phyloP scores from a whole-genome alignment of 2,888 invertebrate genomes.

The Dendrolimus pini region DNA sequence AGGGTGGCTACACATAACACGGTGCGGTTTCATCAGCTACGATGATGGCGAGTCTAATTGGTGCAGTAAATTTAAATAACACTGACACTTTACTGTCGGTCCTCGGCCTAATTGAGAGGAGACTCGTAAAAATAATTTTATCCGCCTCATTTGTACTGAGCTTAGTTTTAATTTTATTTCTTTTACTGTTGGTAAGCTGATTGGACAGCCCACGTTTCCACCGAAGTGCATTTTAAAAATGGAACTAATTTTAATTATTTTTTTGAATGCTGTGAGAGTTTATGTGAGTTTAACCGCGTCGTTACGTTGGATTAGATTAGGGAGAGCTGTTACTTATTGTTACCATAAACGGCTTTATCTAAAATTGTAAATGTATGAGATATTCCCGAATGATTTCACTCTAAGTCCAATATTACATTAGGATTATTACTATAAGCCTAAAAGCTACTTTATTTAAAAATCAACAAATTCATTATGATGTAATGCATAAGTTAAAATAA shows the following conservation, averaged over 20 bases:
- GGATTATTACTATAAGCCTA: neutral
- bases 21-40: conserved; percentile 60
- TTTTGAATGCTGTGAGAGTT: conserved; percentile 27
- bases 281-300: conserved; percentile 26
- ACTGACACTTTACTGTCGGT: conserved; percentile 70
- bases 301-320: conserved; percentile 22
- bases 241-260: conserved; percentile 36
- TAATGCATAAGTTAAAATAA: neutral
- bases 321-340: conserved; percentile 17
- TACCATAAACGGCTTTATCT: conserved; percentile 3
- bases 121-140: conserved; percentile 75
- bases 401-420: neutral
- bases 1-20: conserved; percentile 64
- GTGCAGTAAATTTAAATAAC: conserved; percentile 74
- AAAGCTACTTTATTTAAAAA: neutral
- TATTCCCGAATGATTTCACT: neutral
- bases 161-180: conserved; percentile 65
- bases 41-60: conserved; percentile 74
- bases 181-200: conserved; percentile 54
- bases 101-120: conserved; percentile 69
- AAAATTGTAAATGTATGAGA: neutral
- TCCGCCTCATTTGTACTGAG: conserved; percentile 68
- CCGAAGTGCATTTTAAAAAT: conserved; percentile 43
- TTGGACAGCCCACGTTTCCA: conserved; percentile 45
- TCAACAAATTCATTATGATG: neutral